phyloP scores from a whole-genome alignment of 23 tunicate genomes.

The Trididemnum miniatum region DNA sequence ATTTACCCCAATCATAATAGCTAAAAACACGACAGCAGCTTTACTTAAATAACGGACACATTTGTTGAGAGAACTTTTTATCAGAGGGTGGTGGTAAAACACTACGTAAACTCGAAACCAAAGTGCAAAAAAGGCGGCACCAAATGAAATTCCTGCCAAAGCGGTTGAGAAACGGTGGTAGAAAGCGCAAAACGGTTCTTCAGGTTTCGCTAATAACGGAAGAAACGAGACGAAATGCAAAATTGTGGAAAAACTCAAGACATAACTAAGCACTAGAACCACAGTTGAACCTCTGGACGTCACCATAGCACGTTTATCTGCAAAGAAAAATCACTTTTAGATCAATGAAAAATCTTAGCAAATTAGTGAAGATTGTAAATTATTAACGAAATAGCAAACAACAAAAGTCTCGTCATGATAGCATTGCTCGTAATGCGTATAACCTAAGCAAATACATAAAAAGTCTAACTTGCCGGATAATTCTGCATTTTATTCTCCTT shows the following conservation, averaged over 20 bases:
- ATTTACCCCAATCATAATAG: conserved; percentile 23
- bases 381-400: too few relatives aligned
- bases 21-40: background rate
- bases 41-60: conserved; percentile 15
- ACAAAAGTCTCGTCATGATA: too few relatives aligned
- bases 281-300: background rate
- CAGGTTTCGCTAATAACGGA: background rate
- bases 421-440: too few relatives aligned
- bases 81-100: conserved; percentile 41
- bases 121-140: conserved; percentile 37
- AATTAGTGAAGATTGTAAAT: too few relatives aligned
- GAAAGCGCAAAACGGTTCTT: conserved; percentile 25
- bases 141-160: conserved; percentile 21
- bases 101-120: conserved; percentile 50
- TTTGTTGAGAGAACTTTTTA: background rate
- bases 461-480: too few relatives aligned
- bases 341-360: too few relatives aligned
- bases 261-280: conserved; percentile 9
- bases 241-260: conserved; percentile 5
- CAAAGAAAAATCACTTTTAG: too few relatives aligned
- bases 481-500: too few relatives aligned
- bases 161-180: conserved; percentile 34
- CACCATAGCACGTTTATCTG: background rate
- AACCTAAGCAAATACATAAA: too few relatives aligned
- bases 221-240: conserved; percentile 10